Percentiles rank a stretch among this genome's conserved stretches.
Conservation (phyloP, 2,797 vertebrate genomes). For the Denticeps clupeoides region DNA sequence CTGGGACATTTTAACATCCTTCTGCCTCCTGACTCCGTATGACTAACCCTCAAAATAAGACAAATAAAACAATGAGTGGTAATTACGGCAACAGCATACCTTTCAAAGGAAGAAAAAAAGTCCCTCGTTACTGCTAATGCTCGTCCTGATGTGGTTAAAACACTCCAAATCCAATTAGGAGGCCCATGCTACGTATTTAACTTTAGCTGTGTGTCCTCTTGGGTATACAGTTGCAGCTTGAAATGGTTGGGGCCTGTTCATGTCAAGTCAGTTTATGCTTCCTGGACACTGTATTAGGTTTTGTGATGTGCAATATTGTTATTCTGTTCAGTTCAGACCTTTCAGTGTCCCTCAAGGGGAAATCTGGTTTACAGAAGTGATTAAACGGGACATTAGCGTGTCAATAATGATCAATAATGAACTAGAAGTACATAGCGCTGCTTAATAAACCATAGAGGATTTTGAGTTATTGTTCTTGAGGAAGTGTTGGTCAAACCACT, state of each 20-base stretch:
- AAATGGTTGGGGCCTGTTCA: neutral
- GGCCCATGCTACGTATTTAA: conserved; percentile 23
- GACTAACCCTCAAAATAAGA: conserved; percentile 29
- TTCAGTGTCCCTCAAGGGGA: too few relatives aligned
- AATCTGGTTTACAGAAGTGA: too few relatives aligned
- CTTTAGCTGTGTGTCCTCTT: neutral
- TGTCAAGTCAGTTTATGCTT: too few relatives aligned
- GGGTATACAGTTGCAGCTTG: neutral
- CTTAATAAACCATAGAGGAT: too few relatives aligned
- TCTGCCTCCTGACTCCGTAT: conserved; percentile 10
- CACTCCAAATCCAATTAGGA: conserved; percentile 46
- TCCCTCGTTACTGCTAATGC: conserved; percentile 39
- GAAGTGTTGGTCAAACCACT: too few relatives aligned
- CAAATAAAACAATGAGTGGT: conserved; percentile 44
- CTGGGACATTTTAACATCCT: conserved; percentile 9
- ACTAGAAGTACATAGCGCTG: too few relatives aligned
- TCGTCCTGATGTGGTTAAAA: conserved; percentile 51
- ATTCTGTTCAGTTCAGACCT: too few relatives aligned
- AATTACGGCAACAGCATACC: conserved; percentile 46
- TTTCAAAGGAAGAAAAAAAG: conserved; percentile 36
- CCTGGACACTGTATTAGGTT: too few relatives aligned
- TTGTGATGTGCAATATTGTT: too few relatives aligned
- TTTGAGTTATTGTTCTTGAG: too few relatives aligned
- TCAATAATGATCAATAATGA: too few relatives aligned
- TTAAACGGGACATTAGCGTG: too few relatives aligned